Percentiles rank a stretch among this genome's conserved stretches.
Evolutionary conservation across 92 coral and sea anemone species (phyloP).

Genomic region (Pocillopora grandis): DNA sequence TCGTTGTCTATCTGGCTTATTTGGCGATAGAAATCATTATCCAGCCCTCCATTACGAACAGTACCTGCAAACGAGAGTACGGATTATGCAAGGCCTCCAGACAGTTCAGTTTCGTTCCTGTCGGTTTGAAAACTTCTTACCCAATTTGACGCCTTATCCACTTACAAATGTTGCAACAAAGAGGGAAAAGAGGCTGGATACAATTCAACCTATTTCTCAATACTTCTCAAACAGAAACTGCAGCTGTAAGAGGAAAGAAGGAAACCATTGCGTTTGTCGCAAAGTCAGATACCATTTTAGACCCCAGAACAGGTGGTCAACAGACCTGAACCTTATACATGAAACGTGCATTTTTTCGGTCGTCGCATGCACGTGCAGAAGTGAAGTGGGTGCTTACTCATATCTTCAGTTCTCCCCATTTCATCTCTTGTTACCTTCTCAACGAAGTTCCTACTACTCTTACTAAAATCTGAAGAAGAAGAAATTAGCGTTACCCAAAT

Average conservation of each 20-base stretch:
- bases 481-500: conserved; percentile 13
- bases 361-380: conserved; percentile 41
- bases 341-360: conserved; percentile 17
- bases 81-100: neutral
- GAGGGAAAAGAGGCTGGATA: too few relatives aligned
- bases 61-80: conserved; percentile 10
- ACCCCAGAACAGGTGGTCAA: too few relatives aligned
- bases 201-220: too few relatives aligned
- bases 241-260: too few relatives aligned
- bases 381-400: conserved; percentile 33
- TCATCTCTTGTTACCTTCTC: conserved; percentile 26
- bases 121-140: neutral
- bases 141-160: neutral
- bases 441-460: conserved; percentile 31
- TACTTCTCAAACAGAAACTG: too few relatives aligned
- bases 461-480: conserved; percentile 35
- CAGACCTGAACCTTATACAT: neutral
- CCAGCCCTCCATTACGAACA: conserved; percentile 22
- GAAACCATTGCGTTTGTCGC: too few relatives aligned
- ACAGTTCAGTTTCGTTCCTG: neutral
- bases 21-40: conserved; percentile 38
- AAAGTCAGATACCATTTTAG: too few relatives aligned
- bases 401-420: conserved; percentile 40
- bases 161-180: too few relatives aligned
- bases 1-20: conserved; percentile 41